Conservation (phyloP, 2,797 vertebrate species). For the Xenopus petersii region DNA sequence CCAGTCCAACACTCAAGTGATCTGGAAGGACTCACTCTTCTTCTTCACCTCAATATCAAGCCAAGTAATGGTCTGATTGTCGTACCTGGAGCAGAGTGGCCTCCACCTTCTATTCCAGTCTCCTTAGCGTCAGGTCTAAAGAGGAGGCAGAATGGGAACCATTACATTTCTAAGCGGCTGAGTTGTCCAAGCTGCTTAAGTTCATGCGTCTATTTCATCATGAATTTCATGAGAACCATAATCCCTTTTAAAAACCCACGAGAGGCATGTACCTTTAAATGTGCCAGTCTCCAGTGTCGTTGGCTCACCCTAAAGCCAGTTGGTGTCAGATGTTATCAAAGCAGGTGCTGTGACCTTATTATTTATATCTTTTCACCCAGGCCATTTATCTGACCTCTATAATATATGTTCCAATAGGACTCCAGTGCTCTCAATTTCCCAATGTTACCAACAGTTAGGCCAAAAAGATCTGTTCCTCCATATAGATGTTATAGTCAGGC, state of each 20-base stretch:
- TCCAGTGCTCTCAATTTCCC: background rate
- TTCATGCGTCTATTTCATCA: slow-evolving; percentile 29
- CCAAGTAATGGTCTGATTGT: too few species aligned
- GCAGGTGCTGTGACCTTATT: slow-evolving; percentile 23
- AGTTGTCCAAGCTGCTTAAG: slow-evolving; percentile 18
- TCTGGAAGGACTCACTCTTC: too few species aligned
- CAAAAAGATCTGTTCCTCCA: too few species aligned
- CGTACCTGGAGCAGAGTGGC: too few species aligned
- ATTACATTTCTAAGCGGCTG: background rate
- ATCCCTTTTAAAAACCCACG: slow-evolving; percentile 23
- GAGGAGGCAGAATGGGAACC: too few species aligned
- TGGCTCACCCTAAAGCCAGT: slow-evolving; percentile 14
- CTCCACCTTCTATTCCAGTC: too few species aligned
- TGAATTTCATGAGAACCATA: slow-evolving; percentile 16
- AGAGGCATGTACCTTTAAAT: slow-evolving; percentile 31
- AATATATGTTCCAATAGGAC: background rate
- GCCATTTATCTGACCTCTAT: background rate
- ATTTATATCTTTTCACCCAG: slow-evolving; percentile 11
- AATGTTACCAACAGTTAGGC: too few species aligned
- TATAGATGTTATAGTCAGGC: too few species aligned
- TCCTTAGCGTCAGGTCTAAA: too few species aligned
- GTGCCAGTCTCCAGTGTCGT: slow-evolving; percentile 23
- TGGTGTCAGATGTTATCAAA: slow-evolving; percentile 20
- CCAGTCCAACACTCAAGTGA: too few species aligned
- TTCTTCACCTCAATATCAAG: too few species aligned